phyloP scores from a whole-genome alignment of 2,113 vertebrate genomes.

The Formicarius rufipectus region DNA sequence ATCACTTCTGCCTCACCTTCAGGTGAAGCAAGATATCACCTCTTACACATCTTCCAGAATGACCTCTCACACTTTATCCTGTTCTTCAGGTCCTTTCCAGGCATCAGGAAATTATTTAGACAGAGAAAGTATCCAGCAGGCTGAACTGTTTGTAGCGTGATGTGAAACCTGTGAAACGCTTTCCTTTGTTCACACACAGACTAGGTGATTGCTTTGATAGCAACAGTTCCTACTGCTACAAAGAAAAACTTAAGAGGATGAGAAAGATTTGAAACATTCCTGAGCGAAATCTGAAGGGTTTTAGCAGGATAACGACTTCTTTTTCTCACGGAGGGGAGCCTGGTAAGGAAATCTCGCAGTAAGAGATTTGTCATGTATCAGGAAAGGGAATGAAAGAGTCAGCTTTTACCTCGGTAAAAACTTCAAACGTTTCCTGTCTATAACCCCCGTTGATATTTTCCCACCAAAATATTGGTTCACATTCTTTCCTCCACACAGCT shows the following conservation, averaged over 20 bases:
- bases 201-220: conserved; percentile 50
- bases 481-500: not conserved
- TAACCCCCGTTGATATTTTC: not conserved
- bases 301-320: conserved; percentile 39
- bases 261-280: conserved; percentile 57
- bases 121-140: not conserved
- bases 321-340: conserved; percentile 38
- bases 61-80: not conserved
- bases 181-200: conserved; percentile 1
- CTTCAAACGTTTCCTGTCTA: not conserved
- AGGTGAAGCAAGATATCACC: not conserved
- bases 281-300: conserved; percentile 35
- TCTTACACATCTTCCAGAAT: not conserved
- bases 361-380: conserved; percentile 6
- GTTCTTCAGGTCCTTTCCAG: not conserved
- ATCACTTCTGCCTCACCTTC: not conserved
- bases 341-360: not conserved
- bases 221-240: conserved; percentile 39
- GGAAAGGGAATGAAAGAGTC: not conserved
- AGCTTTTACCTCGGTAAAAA: not conserved
- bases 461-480: not conserved
- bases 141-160: not conserved
- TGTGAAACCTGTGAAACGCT: not conserved
- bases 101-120: not conserved
- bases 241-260: conserved; percentile 33